A percentile compares a stretch with the other conserved stretches of the same genome.
phyloP scores from a whole-genome alignment of 2,888 invertebrate species.

The Tachina fera region DNA sequence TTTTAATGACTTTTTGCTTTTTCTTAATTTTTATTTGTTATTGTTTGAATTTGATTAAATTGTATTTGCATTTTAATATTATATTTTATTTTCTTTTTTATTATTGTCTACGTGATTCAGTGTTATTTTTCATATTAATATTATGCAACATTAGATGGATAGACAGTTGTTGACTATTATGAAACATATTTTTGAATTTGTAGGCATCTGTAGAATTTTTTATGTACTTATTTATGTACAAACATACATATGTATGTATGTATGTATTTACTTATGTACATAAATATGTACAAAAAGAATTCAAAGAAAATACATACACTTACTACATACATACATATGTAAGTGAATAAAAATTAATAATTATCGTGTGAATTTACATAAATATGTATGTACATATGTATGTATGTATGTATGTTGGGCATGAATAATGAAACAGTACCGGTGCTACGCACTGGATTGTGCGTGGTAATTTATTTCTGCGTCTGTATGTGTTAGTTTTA shows the following conservation, averaged over 20 bases:
- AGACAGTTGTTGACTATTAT: constrained; percentile 33
- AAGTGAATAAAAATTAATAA: background rate
- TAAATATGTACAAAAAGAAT: background rate
- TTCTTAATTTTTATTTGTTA: constrained; percentile 9
- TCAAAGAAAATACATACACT: background rate
- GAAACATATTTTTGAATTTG: constrained; percentile 4
- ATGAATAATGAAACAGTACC: background rate
- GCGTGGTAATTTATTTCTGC: background rate
- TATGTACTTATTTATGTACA: background rate
- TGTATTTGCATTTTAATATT: constrained; percentile 34
- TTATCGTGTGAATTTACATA: background rate
- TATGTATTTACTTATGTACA: no score
- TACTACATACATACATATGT: no score
- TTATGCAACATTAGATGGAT: constrained; percentile 64
- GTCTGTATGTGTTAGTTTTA: background rate
- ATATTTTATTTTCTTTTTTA: constrained; percentile 13
- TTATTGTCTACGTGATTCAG: constrained; percentile 63
- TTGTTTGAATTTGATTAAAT: constrained; percentile 20
- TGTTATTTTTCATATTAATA: constrained; percentile 64
- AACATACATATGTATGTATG: no score
- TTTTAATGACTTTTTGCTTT: constrained; percentile 10
- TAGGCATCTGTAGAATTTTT: background rate
- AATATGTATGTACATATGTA: background rate
- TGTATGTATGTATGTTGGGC: background rate
- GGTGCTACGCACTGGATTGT: background rate